phyloP scores from a whole-genome alignment of 2,797 vertebrate species.

The Mallotus villosus region DNA sequence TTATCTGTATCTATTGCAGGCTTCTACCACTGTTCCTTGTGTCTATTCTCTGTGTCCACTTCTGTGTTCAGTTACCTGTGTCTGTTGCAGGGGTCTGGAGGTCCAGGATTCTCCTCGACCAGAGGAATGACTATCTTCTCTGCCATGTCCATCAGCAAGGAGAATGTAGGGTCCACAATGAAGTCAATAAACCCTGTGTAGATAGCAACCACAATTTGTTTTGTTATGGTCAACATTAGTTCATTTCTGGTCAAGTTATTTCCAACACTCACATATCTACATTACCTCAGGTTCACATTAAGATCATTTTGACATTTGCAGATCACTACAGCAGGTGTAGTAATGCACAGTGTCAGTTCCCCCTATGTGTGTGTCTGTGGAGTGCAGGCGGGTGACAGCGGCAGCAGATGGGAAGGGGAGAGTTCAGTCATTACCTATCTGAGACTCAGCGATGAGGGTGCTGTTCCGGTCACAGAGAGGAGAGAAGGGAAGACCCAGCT shows the following conservation, averaged over 20 bases:
- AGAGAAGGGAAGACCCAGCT: slow-evolving; percentile 89
- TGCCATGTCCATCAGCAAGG: slow-evolving; percentile 89
- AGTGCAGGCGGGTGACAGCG: background rate
- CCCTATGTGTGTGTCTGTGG: background rate
- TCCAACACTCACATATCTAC: too few species aligned
- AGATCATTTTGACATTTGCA: too few species aligned
- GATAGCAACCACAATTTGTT: too few species aligned
- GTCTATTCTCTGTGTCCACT: background rate
- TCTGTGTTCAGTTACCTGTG: slow-evolving; percentile 60
- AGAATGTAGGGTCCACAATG: slow-evolving; percentile 93
- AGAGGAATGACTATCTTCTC: slow-evolving; percentile 89
- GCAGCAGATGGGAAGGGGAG: slow-evolving; percentile 1
- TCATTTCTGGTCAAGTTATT: too few species aligned
- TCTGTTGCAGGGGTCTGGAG: slow-evolving; percentile 72
- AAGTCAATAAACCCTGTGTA: slow-evolving; percentile 91
- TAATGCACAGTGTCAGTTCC: too few species aligned
- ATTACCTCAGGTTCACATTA: too few species aligned
- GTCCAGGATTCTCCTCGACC: slow-evolving; percentile 79
- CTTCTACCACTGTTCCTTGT: background rate
- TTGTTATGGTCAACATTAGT: too few species aligned
- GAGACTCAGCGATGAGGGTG: slow-evolving; percentile 90
- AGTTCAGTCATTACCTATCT: slow-evolving; percentile 80
- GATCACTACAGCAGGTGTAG: too few species aligned
- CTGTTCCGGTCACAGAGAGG: slow-evolving; percentile 90
- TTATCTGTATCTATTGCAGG: background rate